These are phyloP conservation scores for Girardinus metallicus DNA, from an alignment of 2,797 vertebrate species.

Conservation along the genomic window DNA sequence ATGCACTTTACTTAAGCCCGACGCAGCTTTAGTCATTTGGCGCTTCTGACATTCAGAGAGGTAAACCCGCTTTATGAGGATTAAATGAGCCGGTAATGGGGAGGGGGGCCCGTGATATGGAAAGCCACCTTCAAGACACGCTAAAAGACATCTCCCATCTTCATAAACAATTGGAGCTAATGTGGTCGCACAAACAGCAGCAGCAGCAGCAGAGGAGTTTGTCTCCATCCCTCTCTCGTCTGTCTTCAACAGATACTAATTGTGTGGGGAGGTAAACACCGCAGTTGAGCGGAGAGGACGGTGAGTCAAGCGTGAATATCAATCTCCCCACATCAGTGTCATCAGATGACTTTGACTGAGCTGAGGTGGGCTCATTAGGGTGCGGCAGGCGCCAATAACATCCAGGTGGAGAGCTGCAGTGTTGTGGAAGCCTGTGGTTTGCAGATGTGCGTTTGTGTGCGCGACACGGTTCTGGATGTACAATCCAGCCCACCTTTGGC, in stretches of 20 bases:
- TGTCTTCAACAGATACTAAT: conserved; percentile 81
- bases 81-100: conserved; percentile 74
- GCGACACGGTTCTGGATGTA: conserved; percentile 4
- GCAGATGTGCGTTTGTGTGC: conserved; percentile 45
- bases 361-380: conserved; percentile 77
- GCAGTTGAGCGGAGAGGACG: conserved; percentile 81
- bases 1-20: conserved; percentile 65
- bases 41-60: conserved; percentile 47
- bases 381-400: conserved; percentile 40
- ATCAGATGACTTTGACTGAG: conserved; percentile 83
- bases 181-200: conserved; percentile 49
- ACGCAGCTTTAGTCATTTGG: conserved; percentile 53
- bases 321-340: conserved; percentile 84
- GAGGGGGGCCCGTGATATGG: conserved; percentile 33
- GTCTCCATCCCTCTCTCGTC: conserved; percentile 54
- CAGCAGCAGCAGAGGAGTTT: conserved; percentile 15
- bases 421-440: conserved; percentile 44
- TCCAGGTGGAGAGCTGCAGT: conserved; percentile 49
- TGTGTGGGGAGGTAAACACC: conserved; percentile 83
- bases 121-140: conserved; percentile 72
- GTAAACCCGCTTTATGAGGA: conserved; percentile 60
- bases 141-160: conserved; percentile 78
- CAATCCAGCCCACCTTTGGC: conserved; percentile 17
- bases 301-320: conserved; percentile 85
- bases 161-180: conserved; percentile 71